A percentile compares a stretch with the other conserved stretches of the same genome.
These are phyloP conservation scores for Hypomecis punctinalis DNA, from an alignment of 2,888 invertebrate genomes.

Conservation along the genomic window DNA sequence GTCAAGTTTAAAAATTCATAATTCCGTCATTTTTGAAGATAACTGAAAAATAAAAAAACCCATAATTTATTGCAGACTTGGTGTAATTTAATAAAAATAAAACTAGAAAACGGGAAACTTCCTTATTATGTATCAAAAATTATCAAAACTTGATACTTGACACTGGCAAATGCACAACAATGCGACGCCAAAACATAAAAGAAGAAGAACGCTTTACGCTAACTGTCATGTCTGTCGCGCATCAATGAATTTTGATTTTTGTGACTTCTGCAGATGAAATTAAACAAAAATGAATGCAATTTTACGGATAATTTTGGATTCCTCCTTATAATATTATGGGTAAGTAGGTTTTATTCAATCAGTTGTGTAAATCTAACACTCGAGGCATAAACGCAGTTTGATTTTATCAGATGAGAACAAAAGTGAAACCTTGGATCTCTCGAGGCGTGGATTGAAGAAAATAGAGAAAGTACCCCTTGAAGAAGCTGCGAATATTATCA, in stretches of 20 bases:
- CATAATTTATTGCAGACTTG: too few species aligned
- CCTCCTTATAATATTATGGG: slow-evolving; percentile 29
- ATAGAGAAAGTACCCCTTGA: slow-evolving; percentile 89
- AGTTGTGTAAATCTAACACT: slow-evolving; percentile 2
- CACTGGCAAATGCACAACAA: too few species aligned
- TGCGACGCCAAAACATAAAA: too few species aligned
- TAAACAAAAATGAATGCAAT: slow-evolving; percentile 16
- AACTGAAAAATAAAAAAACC: too few species aligned
- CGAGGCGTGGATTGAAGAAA: slow-evolving; percentile 92
- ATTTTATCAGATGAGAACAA: slow-evolving; percentile 54
- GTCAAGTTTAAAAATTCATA: too few species aligned
- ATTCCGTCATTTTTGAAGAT: too few species aligned
- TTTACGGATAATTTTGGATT: slow-evolving; percentile 5
- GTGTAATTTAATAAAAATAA: too few species aligned
- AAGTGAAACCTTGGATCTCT: slow-evolving; percentile 89
- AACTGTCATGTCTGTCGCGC: too few species aligned
- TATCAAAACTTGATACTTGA: too few species aligned
- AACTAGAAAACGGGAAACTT: too few species aligned
- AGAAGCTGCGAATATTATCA: slow-evolving; percentile 88
- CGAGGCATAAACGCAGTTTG: slow-evolving; percentile 11
- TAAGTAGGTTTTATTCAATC: slow-evolving; percentile 21
- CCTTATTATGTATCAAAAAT: too few species aligned
- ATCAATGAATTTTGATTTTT: slow-evolving; percentile 5
- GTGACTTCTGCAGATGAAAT: not conserved
- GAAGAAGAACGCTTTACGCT: too few species aligned